Percentiles rank a stretch among this genome's conserved stretches.
Conservation (phyloP, 2,888 invertebrate genomes). For the Hedychridium roseum region DNA sequence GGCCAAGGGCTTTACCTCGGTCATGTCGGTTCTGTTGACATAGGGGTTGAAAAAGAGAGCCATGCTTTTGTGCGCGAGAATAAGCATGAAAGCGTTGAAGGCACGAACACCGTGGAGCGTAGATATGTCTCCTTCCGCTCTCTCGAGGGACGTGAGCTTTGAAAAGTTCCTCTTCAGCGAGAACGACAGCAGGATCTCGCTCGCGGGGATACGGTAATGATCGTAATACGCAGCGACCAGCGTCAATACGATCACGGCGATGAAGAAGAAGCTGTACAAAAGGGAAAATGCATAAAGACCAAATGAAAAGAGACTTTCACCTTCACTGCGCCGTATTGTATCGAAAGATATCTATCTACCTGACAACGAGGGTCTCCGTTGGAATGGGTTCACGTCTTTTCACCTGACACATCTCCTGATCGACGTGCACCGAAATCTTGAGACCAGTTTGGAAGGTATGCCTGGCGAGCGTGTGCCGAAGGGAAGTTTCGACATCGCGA, state of each 20-base stretch:
- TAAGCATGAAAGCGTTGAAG: constrained; percentile 71
- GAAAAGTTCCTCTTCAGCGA: constrained; percentile 70
- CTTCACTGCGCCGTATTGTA: too few relatives aligned
- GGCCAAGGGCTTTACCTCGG: constrained; percentile 66
- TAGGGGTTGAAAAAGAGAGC: constrained; percentile 75
- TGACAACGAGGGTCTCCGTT: constrained; percentile 64
- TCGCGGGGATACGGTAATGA: constrained; percentile 45
- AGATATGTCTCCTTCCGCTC: constrained; percentile 68
- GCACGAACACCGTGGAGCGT: constrained; percentile 74
- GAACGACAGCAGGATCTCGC: constrained; percentile 68
- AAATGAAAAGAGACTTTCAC: too few relatives aligned
- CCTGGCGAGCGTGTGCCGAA: constrained; percentile 65
- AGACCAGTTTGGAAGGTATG: constrained; percentile 68
- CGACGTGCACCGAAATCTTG: constrained; percentile 68
- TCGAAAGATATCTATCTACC: constrained; percentile 59
- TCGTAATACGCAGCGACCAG: constrained; percentile 59
- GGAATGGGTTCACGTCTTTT: constrained; percentile 60
- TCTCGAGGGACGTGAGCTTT: constrained; percentile 66
- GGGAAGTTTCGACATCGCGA: constrained; percentile 69
- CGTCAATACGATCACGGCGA: constrained; percentile 61
- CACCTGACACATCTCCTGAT: constrained; percentile 71
- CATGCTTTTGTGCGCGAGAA: constrained; percentile 77
- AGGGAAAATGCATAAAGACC: background rate
- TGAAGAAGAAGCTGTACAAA: constrained; percentile 64
- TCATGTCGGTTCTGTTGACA: constrained; percentile 72